These are phyloP conservation scores for Euplexia lucipara DNA, from an alignment of 2,888 invertebrate species.

Conservation along the genomic window DNA sequence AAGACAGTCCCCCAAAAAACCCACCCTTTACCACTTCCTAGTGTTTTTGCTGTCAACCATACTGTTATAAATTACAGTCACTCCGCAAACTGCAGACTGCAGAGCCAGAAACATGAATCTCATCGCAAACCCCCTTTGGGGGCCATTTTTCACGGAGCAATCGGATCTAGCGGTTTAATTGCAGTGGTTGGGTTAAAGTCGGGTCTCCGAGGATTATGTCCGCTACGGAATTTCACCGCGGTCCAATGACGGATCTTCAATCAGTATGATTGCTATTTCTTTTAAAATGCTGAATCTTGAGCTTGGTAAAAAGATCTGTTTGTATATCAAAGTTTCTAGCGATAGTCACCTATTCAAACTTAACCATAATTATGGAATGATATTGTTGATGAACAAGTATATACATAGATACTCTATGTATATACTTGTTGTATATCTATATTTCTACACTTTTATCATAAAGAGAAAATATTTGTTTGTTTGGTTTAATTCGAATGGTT, in stretches of 20 bases:
- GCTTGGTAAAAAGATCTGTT: not conserved
- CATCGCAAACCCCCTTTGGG: conserved; percentile 36
- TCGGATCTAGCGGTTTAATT: conserved; percentile 58
- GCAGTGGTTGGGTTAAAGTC: conserved; percentile 38
- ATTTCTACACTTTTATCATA: too few relatives aligned
- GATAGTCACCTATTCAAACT: too few relatives aligned
- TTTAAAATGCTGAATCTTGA: conserved; percentile 3
- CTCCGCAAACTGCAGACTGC: conserved; percentile 1
- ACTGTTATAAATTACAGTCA: not conserved
- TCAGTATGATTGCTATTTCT: conserved; percentile 15
- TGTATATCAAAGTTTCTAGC: too few relatives aligned
- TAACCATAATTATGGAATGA: not conserved
- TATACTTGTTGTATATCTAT: too few relatives aligned
- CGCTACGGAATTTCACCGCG: conserved; percentile 16
- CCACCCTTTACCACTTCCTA: too few relatives aligned
- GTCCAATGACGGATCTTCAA: conserved; percentile 20
- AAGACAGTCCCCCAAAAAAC: too few relatives aligned
- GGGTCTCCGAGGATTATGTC: conserved; percentile 13
- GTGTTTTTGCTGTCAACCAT: too few relatives aligned
- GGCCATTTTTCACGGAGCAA: conserved; percentile 48
- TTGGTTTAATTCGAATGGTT: too few relatives aligned
- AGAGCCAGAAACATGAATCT: conserved; percentile 35
- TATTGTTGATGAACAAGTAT: too few relatives aligned
- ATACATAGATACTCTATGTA: too few relatives aligned
- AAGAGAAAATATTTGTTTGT: too few relatives aligned